Percentiles rank a stretch among this genome's conserved stretches.
Evolutionary conservation across 1,140 invertebrate genomes (phyloP).

Genomic region (Halyomorpha halys): DNA sequence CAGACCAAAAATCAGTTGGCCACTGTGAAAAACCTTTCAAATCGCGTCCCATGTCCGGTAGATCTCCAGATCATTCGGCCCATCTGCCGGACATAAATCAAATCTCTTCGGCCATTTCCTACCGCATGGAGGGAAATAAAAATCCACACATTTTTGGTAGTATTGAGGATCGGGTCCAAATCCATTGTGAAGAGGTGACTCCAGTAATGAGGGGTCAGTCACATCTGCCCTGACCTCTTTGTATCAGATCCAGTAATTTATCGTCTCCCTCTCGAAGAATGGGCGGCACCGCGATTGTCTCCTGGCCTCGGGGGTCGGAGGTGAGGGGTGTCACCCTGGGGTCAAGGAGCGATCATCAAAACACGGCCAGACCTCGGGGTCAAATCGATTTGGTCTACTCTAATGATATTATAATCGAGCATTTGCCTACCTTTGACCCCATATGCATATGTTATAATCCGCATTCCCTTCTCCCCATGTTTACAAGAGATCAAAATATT

Average conservation of each 20-base stretch:
- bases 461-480: no score
- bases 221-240: slow-evolving; percentile 8
- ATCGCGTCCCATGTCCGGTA: not conserved
- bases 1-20: not conserved
- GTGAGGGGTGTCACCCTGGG: no score
- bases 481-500: no score
- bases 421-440: not conserved
- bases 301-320: not conserved
- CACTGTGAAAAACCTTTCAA: not conserved
- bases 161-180: not conserved
- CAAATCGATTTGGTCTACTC: not conserved
- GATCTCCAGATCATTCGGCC: not conserved
- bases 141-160: slow-evolving; percentile 2
- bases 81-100: not conserved
- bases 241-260: not conserved
- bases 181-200: not conserved
- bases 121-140: not conserved
- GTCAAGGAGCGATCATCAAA: no score
- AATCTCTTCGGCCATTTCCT: no score
- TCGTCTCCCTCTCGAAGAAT: not conserved
- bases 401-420: not conserved
- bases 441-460: not conserved
- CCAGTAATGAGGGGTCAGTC: slow-evolving; percentile 5
- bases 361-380: no score
- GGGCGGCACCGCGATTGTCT: not conserved